A percentile compares a stretch with the other conserved stretches of the same genome.
These are phyloP conservation scores for Lingula anatina DNA, from an alignment of 2,888 invertebrate species.

Conservation along the genomic window DNA sequence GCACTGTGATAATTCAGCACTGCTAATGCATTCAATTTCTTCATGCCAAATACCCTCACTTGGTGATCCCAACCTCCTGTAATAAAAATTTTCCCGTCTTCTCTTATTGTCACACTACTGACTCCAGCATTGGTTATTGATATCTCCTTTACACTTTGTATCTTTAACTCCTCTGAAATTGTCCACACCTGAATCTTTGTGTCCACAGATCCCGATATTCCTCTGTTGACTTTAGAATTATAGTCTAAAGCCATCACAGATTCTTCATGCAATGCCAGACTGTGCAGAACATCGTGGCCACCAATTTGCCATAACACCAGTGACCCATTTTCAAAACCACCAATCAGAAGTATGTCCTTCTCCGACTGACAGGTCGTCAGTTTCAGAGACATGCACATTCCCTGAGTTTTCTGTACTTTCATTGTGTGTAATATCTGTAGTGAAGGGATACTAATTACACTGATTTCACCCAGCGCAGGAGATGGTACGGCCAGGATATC, in stretches of 20 bases:
- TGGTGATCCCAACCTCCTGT: constrained; percentile 42
- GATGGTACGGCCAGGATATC: too few species aligned
- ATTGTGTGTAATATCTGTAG: too few species aligned
- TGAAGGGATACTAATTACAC: too few species aligned
- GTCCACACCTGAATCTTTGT: constrained; percentile 18
- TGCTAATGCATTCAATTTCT: constrained; percentile 35
- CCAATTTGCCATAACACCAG: constrained; percentile 29
- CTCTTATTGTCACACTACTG: constrained; percentile 22
- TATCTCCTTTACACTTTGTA: constrained; percentile 6
- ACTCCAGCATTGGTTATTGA: constrained; percentile 29
- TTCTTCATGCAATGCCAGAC: constrained; percentile 18
- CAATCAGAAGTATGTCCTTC: constrained; percentile 15
- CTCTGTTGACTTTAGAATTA: constrained; percentile 12
- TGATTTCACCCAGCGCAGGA: too few species aligned
- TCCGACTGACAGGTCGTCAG: constrained; percentile 1
- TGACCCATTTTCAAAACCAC: constrained; percentile 36
- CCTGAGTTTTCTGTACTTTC: constrained; percentile 8
- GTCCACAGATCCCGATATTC: constrained; percentile 27
- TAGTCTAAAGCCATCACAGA: constrained; percentile 30
- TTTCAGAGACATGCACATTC: constrained; percentile 32
- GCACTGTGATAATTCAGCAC: constrained; percentile 37
- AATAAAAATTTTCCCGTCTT: constrained; percentile 34
- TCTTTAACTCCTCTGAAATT: constrained; percentile 10
- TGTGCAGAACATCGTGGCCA: constrained; percentile 11
- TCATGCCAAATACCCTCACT: constrained; percentile 29